A percentile compares a stretch with the other conserved stretches of the same genome.
phyloP scores from a whole-genome alignment of 2,797 vertebrate genomes.

The Anabacerthia variegaticeps region DNA sequence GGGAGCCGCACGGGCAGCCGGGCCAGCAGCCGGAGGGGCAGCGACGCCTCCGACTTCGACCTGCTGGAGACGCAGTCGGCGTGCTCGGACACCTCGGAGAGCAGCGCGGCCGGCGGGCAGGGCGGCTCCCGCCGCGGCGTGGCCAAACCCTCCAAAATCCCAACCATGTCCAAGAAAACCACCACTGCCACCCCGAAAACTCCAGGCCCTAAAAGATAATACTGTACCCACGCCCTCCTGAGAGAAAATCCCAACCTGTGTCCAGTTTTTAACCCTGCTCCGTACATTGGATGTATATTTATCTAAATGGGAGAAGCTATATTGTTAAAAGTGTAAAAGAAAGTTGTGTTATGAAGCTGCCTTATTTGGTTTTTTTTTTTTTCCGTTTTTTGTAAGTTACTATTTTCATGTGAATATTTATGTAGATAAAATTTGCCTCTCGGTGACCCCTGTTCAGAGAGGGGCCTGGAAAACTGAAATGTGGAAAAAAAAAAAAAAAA shows the following conservation, averaged over 20 bases:
- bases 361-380: constrained; percentile 73
- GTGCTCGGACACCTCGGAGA: constrained; percentile 95
- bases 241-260: neutral
- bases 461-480: constrained; percentile 70
- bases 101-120: constrained; percentile 81
- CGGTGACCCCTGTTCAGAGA: constrained; percentile 61
- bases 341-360: constrained; percentile 85
- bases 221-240: neutral
- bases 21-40: constrained; percentile 92
- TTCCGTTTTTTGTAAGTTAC: constrained; percentile 81
- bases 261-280: constrained; percentile 73
- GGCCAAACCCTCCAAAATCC: constrained; percentile 93
- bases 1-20: constrained; percentile 92
- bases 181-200: constrained; percentile 86
- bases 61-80: constrained; percentile 92
- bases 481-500: constrained; percentile 46
- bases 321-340: constrained; percentile 86
- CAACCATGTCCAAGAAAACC: constrained; percentile 93
- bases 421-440: constrained; percentile 83
- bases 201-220: constrained; percentile 87
- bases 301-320: constrained; percentile 82
- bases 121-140: constrained; percentile 77
- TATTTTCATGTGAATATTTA: constrained; percentile 87
- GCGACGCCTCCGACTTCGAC: constrained; percentile 95
- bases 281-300: constrained; percentile 84